phyloP scores from a whole-genome alignment of 2,888 invertebrate species.

The Rhaphigaster nebulosa region DNA sequence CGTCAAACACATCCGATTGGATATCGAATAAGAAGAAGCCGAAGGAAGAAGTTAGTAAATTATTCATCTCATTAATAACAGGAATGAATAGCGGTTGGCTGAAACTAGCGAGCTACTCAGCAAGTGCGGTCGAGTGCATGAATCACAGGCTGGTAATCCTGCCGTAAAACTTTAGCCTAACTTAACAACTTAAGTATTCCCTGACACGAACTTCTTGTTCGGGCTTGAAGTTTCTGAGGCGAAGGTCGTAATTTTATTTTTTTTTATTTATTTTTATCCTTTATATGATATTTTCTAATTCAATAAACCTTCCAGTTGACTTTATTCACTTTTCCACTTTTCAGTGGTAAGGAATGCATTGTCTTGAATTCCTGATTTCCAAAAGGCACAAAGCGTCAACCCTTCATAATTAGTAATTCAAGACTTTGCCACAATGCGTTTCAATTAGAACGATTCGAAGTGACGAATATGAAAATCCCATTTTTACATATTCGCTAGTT shows the following conservation, averaged over 20 bases:
- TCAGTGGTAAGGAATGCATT: too few relatives aligned
- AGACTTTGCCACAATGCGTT: too few relatives aligned
- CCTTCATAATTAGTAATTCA: too few relatives aligned
- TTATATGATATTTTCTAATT: neutral
- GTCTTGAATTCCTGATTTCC: too few relatives aligned
- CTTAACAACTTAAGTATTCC: neutral
- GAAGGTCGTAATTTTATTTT: too few relatives aligned
- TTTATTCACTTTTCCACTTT: too few relatives aligned
- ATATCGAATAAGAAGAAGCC: neutral
- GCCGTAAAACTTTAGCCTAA: neutral
- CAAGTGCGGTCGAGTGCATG: neutral
- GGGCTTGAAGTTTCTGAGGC: neutral
- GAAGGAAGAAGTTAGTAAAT: neutral
- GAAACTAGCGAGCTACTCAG: neutral
- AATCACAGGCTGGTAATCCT: neutral
- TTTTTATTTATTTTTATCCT: neutral
- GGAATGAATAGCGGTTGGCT: neutral
- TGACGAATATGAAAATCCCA: too few relatives aligned
- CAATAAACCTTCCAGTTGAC: too few relatives aligned
- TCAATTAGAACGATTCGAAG: too few relatives aligned
- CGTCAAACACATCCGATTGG: neutral
- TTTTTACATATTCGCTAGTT: too few relatives aligned
- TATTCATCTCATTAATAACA: constrained; percentile 2
- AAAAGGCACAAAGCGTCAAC: too few relatives aligned
- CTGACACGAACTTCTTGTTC: neutral